Base-by-base conservation (phyloP, 1,140 invertebrate genomes). In the Pseudomyrmex flavicornis region DNA sequence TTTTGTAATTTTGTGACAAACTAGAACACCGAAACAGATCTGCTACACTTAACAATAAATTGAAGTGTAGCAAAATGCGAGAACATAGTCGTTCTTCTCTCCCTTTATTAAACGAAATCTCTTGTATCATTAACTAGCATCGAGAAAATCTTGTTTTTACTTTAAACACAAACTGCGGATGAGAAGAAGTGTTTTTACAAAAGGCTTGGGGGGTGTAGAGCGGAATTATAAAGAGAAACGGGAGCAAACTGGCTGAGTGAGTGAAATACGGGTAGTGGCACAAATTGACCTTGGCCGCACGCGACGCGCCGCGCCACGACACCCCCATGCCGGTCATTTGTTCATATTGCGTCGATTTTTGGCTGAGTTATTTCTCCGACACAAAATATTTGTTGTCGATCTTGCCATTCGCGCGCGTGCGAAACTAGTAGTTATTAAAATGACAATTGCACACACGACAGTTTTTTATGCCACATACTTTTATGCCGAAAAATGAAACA, bases 241-340 rank as follows among this genome's bases (percentile, higher is more conserved):
- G 59, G 76, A 80, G 58, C 76, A 61, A 65, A 69, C 76, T 35
- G 66, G 54, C 76, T 22, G n/a, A 70, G 66, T 46, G 66, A 80
- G 46, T 80, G 76, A 80, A 80, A 80, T 80, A 80, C 76, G 54
- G 20, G 66, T 70, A 65, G 65, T 59, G 76, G 76, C 66, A 56
- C 54, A 56, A n/a, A 58, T 85, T 46, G 79, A 70, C 77, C 84
- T 85, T 82, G 79, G 52, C 68, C 84, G 77, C 79, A 82, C 77
- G 77, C 84, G 84, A 65, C 58, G 76, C 46, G 66, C 9, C 68
- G 79, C 79, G 79, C 59, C 77, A 69, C 79, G 79, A 50, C 69
- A 69, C 77, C 77, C 56, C 44, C 46, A 7, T 5, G 35, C 79
- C 70, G 70, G 68, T 74, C 69, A 75, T 59, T 82, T 74, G 69